Base-by-base conservation (phyloP, 2,797 vertebrate genomes). In the Eupleurogrammus muticus region DNA sequence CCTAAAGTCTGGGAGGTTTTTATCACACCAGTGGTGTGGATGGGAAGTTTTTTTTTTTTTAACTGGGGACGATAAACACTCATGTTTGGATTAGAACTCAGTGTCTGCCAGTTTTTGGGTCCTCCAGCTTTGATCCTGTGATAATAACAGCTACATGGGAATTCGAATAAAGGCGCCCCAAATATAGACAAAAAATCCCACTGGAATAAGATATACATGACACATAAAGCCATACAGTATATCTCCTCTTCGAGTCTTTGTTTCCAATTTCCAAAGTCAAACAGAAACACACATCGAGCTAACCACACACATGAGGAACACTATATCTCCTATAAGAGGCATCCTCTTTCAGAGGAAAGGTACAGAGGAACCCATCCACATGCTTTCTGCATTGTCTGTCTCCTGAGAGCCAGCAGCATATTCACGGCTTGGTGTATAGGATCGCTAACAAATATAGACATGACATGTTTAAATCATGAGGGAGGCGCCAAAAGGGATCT, bases 401-500 rank as follows among this genome's bases (percentile, higher is more conserved):
- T 64, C 70, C 32, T 14, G 63, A 78, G 75, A 49, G 19, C 64
- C 35, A 34, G 55, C 64, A 63, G 79, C 66, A 75, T 50, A 51
- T 32, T 66, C 59, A 50, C 36, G 23, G 51, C 52, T 58, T 62
- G 1, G 17, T 38, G 57, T 12, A 51, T 66, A 28, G 65, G 67
- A 67, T 23, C 60, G 69, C 57, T 51, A 60, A 60, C 71, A 82
- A 69, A 88, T 65, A 86, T 74, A 84, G 70, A 72, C 52, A 42
- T 51, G 49, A 20, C 79, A 88, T 88, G 83, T 80, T 83, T 88
- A 85, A 90, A 84, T 86, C 79, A 90, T 83, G 60, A 86, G 65
- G 70, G 10, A 58, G 50, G 47, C 65, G 53, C 35, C 14, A 47
- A 50, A 17, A 57, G 34, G 66, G 42, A 28, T 66, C 35, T 60